Evolutionary conservation across 2,888 invertebrate species (phyloP).

Genomic region (Hydroisotoma schaefferi): DNA sequence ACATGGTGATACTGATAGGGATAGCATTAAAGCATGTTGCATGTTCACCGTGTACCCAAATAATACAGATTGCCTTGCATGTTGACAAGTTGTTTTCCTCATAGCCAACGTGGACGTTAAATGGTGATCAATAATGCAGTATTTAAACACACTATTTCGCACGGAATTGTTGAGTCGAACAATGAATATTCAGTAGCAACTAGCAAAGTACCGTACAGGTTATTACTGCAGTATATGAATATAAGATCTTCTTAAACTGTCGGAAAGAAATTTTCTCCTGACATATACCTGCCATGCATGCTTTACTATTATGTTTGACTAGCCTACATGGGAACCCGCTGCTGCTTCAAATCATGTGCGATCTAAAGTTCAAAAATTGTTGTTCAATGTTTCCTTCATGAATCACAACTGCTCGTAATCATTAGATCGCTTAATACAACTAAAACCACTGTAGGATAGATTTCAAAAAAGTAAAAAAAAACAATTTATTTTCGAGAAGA

Average conservation of each 20-base stretch:
- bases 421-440: too few relatives aligned
- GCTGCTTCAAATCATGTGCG: neutral
- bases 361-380: too few relatives aligned
- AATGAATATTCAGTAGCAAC: too few relatives aligned
- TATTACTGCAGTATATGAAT: neutral
- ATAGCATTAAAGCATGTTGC: neutral
- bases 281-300: too few relatives aligned
- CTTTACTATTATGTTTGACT: constrained; percentile 3
- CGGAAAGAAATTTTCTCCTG: constrained; percentile 11
- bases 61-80: neutral
- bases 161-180: constrained; percentile 11
- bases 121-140: constrained; percentile 16
- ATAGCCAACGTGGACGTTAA: neutral
- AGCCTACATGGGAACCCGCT: neutral
- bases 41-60: neutral
- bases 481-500: too few relatives aligned
- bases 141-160: constrained; percentile 14
- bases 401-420: too few relatives aligned
- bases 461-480: too few relatives aligned
- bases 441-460: too few relatives aligned
- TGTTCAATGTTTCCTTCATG: too few relatives aligned
- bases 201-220: neutral
- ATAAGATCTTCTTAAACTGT: neutral
- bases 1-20: neutral
- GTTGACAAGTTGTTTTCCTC: constrained; percentile 1